These are phyloP conservation scores for Lepisosteus osseus DNA, from an alignment of 2,113 vertebrate species.

Conservation along the genomic window DNA sequence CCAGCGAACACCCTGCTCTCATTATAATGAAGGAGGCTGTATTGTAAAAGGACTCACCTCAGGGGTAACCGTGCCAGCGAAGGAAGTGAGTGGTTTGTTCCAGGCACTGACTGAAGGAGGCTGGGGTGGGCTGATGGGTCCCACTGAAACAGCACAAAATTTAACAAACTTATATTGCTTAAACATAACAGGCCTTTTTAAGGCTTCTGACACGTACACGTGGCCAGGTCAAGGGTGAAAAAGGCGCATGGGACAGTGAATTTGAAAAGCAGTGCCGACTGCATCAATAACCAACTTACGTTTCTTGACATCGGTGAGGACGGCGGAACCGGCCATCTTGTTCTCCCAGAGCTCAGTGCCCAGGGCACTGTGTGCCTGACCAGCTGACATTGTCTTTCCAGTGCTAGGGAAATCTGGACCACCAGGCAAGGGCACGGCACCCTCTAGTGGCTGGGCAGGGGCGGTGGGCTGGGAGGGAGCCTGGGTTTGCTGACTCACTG, in stretches of 20 bases:
- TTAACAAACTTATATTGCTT: background rate
- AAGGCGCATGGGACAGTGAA: background rate
- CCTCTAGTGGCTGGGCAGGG: constrained; percentile 55
- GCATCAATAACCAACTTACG: constrained; percentile 63
- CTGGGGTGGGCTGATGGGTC: constrained; percentile 92
- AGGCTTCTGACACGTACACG: background rate
- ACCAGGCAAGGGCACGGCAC: constrained; percentile 50
- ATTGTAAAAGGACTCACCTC: constrained; percentile 67
- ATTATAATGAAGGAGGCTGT: no score
- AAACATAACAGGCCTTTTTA: constrained; percentile 25
- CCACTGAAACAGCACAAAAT: constrained; percentile 68
- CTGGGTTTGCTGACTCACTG: constrained; percentile 30
- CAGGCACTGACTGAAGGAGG: constrained; percentile 97
- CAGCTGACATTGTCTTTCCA: constrained; percentile 62
- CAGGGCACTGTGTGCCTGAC: constrained; percentile 71
- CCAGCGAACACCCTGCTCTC: no score
- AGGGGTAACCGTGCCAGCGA: constrained; percentile 75
- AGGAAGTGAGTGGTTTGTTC: constrained; percentile 97
- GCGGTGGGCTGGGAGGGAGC: constrained; percentile 23
- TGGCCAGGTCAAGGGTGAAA: background rate
- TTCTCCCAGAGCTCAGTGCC: constrained; percentile 91
- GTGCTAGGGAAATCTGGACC: constrained; percentile 69
- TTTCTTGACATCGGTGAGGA: constrained; percentile 88
- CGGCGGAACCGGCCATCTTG: constrained; percentile 76
- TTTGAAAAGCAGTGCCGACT: no score